These are phyloP conservation scores for Drosophila ananassae DNA, from an alignment of 1,140 invertebrate genomes.

Conservation along the genomic window DNA sequence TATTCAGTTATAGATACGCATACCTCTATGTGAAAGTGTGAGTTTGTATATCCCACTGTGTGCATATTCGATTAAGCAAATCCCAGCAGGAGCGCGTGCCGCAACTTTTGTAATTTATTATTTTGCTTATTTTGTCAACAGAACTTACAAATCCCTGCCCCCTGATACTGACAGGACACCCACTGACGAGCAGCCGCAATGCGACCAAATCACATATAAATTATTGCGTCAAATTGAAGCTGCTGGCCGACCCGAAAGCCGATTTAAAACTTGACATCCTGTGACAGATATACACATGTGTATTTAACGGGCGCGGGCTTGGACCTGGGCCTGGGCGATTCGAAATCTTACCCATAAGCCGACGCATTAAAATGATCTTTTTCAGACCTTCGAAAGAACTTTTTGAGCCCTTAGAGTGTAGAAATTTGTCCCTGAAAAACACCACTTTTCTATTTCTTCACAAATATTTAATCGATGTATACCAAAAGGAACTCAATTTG, in stretches of 20 bases:
- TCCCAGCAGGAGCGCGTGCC: constrained; percentile 43
- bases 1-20: neutral
- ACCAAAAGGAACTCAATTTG: neutral
- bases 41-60: constrained; percentile 20
- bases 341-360: constrained; percentile 33
- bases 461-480: neutral
- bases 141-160: constrained; percentile 62
- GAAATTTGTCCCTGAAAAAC: neutral
- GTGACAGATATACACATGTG: constrained; percentile 36
- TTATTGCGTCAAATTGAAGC: constrained; percentile 69
- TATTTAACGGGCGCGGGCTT: constrained; percentile 42
- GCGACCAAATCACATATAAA: constrained; percentile 60
- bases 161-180: constrained; percentile 2
- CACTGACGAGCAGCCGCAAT: constrained; percentile 50
- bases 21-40: neutral
- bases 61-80: constrained; percentile 75
- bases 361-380: constrained; percentile 46
- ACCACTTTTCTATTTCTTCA: neutral
- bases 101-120: constrained; percentile 76
- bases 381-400: constrained; percentile 10
- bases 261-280: constrained; percentile 58
- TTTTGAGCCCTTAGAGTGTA: neutral
- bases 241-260: constrained; percentile 47
- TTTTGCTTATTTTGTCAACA: constrained; percentile 74
- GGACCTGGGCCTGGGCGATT: constrained; percentile 8